A percentile compares a stretch with the other conserved stretches of the same genome.
These are phyloP conservation scores for Podiceps cristatus DNA, from an alignment of 2,113 vertebrate genomes.

Conservation along the genomic window DNA sequence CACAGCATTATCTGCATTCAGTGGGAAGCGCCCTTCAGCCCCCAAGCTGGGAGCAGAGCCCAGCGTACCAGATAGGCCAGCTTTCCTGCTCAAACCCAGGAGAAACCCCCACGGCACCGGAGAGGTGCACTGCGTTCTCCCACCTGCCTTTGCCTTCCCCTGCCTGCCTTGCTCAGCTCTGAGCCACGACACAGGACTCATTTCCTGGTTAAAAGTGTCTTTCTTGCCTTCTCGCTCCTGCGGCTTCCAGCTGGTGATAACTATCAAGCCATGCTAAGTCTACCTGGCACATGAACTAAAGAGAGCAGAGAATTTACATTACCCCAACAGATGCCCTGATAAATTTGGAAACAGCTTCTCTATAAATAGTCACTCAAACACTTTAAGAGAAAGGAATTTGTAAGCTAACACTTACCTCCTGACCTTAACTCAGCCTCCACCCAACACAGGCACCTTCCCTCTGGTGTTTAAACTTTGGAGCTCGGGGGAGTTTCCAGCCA, in stretches of 20 bases:
- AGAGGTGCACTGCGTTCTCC: not conserved
- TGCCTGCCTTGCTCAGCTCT: not conserved
- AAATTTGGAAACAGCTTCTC: not conserved
- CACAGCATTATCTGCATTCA: not conserved
- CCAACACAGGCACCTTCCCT: rapidly evolving
- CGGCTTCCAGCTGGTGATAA: not conserved
- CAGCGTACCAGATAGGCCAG: rapidly evolving
- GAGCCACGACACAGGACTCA: not conserved
- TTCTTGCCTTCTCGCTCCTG: not conserved
- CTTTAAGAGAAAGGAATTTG: not conserved
- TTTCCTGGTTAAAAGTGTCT: not conserved
- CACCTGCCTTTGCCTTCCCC: not conserved
- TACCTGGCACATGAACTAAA: rapidly evolving
- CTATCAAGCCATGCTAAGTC: not conserved
- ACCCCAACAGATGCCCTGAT: not conserved
- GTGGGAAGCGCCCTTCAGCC: not conserved
- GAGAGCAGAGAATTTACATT: not conserved
- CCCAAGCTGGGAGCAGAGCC: not conserved
- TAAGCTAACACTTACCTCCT: not conserved
- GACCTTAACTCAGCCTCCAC: not conserved
- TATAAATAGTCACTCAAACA: rapidly evolving
- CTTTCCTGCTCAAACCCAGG: not conserved
- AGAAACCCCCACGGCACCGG: rapidly evolving
- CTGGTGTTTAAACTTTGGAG: not conserved
- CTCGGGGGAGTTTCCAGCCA: not conserved